Base-by-base conservation (phyloP, 1,140 invertebrate genomes). In the Acromyrmex echinatior region DNA sequence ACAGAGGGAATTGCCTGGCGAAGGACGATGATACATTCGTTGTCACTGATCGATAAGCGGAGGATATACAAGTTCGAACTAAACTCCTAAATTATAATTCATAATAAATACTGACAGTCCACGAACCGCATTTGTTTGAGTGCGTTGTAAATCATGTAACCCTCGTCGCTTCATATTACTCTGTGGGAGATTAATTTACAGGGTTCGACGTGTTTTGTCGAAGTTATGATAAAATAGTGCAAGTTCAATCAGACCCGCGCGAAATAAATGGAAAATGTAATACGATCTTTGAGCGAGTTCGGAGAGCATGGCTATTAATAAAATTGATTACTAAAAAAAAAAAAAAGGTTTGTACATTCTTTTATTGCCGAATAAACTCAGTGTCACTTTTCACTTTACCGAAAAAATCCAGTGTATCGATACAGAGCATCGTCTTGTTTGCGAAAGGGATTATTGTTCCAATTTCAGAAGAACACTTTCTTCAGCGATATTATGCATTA, bases 311-410 rank as follows among this genome's bases (percentile, higher is more conserved):
- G 45, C 58, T 84, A 84, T 84, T 71, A 88, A 87, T 79, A 73
- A 81, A 86, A 78, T 84, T 45, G 49, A 60, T 73, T 77, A 68
- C 45, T 78, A 68, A 76, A 68, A 51, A 35, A 35, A 35, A 35
- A 28, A 35, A 31, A 39, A 49, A 35, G 66, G 65, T 60, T 73
- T 91, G 88, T 90, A 86, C 89, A 89, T 56, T 88, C 77, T 91
- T 51, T 51, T 84, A 90, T 88, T 88, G 74, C 78, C 78, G 86
- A 92, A 93, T 91, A 93, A 92, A 92, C 53, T 66, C 88, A 88
- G 92, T 90, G 90, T 51, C 49, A 51, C 4, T 51, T 51, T 16
- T 16, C 4, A 92, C 91, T 93, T 87, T 89, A 89, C 84, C 78
- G 28, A 21, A 2, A 7, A 53, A 39, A 31, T 76, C 51, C 25